Evolutionary conservation across 2,888 invertebrate species (phyloP).

Genomic region (Lasioglossum vierecki): DNA sequence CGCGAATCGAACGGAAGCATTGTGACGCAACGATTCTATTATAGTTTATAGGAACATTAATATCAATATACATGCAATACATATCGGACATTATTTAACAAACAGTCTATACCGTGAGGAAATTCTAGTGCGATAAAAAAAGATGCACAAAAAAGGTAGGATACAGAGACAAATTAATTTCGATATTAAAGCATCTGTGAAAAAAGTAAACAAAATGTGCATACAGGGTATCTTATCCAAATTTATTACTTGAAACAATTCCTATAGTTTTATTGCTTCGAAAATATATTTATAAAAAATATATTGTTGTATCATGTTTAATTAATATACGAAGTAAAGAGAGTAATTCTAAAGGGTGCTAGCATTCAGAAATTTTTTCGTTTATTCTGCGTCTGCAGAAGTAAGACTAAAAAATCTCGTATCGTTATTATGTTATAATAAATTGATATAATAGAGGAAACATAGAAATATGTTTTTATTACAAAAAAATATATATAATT

Average conservation of each 20-base stretch:
- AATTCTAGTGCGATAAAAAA: slow-evolving; percentile 55
- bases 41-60: slow-evolving; percentile 38
- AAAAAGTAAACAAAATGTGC: neutral
- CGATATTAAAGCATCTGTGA: slow-evolving; percentile 57
- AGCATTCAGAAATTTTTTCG: neutral
- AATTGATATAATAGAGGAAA: neutral
- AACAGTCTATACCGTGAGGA: slow-evolving; percentile 53
- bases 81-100: slow-evolving; percentile 60
- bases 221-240: neutral
- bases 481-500: neutral
- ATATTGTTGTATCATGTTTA: neutral
- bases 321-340: neutral
- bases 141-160: slow-evolving; percentile 55
- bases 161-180: slow-evolving; percentile 49
- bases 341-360: neutral
- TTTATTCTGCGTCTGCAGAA: neutral
- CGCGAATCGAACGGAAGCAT: slow-evolving; percentile 26
- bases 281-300: neutral
- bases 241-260: neutral
- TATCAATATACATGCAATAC: slow-evolving; percentile 65
- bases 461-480: neutral
- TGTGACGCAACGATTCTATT: slow-evolving; percentile 31
- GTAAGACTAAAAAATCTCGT: neutral
- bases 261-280: neutral
- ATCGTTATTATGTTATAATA: neutral